phyloP scores from a whole-genome alignment of 2,888 invertebrate species.

The Agriopis marginaria region DNA sequence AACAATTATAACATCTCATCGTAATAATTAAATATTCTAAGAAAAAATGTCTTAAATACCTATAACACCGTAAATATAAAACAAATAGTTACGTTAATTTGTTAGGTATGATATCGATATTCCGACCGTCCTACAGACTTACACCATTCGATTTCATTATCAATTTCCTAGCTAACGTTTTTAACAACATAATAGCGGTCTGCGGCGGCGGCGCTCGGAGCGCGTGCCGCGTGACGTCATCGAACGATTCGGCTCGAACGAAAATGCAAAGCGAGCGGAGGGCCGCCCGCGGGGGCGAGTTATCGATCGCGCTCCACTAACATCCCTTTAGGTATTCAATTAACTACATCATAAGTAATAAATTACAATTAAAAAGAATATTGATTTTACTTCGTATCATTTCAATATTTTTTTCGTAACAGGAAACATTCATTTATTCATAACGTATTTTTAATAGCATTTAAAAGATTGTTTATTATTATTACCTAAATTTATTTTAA shows the following conservation, averaged over 20 bases:
- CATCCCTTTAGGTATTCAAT: conserved; percentile 81
- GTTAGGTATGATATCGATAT: conserved; percentile 86
- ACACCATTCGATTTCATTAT: conserved; percentile 86
- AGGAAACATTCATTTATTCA: conserved; percentile 86
- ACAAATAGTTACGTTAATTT: conserved; percentile 86
- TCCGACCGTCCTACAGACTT: conserved; percentile 84
- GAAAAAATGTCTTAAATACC: conserved; percentile 86
- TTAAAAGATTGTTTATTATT: conserved; percentile 87
- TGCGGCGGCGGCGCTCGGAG: conserved; percentile 55
- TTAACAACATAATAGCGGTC: conserved; percentile 83
- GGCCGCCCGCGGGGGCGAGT: conserved; percentile 31
- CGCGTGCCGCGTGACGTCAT: conserved; percentile 59
- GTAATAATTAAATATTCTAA: conserved; percentile 86
- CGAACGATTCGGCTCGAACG: conserved; percentile 61
- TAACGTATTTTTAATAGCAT: conserved; percentile 87
- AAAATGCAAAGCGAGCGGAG: conserved; percentile 59
- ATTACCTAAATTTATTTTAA: conserved; percentile 87
- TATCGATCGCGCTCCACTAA: conserved; percentile 78
- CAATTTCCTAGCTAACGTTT: conserved; percentile 86
- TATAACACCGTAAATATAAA: conserved; percentile 87
- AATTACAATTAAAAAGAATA: conserved; percentile 86
- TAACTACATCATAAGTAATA: conserved; percentile 86
- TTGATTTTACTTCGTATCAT: conserved; percentile 85
- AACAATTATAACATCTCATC: conserved; percentile 84
- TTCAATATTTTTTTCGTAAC: conserved; percentile 87